These are phyloP conservation scores for Danaus plexippus DNA, from an alignment of 1,140 invertebrate genomes.

Conservation along the genomic window DNA sequence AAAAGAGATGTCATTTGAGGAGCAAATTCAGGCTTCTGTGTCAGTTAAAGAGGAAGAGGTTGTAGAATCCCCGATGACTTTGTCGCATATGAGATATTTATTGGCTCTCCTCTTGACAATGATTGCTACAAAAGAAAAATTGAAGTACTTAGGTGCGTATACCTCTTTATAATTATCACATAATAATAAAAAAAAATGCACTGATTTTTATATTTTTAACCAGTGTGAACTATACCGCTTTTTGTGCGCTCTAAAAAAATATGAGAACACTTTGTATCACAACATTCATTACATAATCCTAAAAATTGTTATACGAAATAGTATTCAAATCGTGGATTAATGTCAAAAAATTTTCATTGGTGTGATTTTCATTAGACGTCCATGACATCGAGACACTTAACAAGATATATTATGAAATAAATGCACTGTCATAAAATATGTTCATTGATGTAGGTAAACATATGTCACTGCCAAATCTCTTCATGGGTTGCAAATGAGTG, in stretches of 20 bases:
- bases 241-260: constrained; percentile 41
- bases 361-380: constrained; percentile 26
- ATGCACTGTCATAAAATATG: constrained; percentile 45
- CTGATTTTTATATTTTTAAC: constrained; percentile 42
- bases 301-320: no score
- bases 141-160: constrained; percentile 82
- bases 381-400: constrained; percentile 31
- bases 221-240: constrained; percentile 56
- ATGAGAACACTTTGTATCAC: constrained; percentile 35
- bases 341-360: constrained; percentile 26
- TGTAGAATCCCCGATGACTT: constrained; percentile 73
- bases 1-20: constrained; percentile 32
- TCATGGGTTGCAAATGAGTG: constrained; percentile 42
- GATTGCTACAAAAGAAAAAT: constrained; percentile 82
- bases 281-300: constrained; percentile 31
- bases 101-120: constrained; percentile 85
- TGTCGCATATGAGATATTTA: constrained; percentile 83
- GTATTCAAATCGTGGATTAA: no score
- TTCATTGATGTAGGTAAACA: constrained; percentile 24
- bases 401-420: constrained; percentile 19
- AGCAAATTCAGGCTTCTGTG: constrained; percentile 44
- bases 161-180: constrained; percentile 27
- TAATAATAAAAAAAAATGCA: constrained; percentile 35
- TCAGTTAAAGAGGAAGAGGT: constrained; percentile 45
- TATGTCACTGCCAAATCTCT: constrained; percentile 27